Conservation (phyloP, 92 coral and sea anemone genomes). For the Siderastrea siderea region DNA sequence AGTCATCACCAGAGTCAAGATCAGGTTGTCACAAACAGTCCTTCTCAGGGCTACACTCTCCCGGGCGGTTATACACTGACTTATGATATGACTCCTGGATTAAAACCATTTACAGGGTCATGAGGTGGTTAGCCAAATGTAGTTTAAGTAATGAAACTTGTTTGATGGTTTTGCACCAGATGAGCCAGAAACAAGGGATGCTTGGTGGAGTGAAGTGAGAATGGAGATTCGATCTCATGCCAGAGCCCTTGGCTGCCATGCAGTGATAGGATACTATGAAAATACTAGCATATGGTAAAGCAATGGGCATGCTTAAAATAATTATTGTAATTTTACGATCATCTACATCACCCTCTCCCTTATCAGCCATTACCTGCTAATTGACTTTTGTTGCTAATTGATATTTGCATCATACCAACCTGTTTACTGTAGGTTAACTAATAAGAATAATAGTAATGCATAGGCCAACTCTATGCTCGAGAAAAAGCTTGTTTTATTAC, state of each 20-base stretch:
- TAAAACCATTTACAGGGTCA: too few species aligned
- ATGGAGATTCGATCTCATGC: constrained; percentile 97
- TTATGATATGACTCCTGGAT: too few species aligned
- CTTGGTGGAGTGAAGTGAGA: constrained; percentile 99
- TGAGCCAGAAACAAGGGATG: constrained; percentile 99
- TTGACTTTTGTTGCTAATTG: too few species aligned
- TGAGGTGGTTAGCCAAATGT: neutral
- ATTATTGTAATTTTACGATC: neutral
- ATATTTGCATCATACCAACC: too few species aligned
- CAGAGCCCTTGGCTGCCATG: constrained; percentile 96
- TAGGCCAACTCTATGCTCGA: too few species aligned
- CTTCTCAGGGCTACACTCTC: too few species aligned
- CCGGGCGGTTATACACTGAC: too few species aligned
- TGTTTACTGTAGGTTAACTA: too few species aligned
- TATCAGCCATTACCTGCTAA: neutral
- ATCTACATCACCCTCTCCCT: neutral
- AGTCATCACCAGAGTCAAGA: too few species aligned
- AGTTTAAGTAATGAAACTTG: neutral
- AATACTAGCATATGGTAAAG: constrained; percentile 93
- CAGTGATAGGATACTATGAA: constrained; percentile 97
- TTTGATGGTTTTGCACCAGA: constrained; percentile 47
- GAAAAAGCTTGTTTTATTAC: too few species aligned
- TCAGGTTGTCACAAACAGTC: too few species aligned
- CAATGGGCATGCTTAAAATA: neutral
- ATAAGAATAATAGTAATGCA: too few species aligned